Evolutionary conservation across 2,113 vertebrate species (phyloP).

Genomic region (Seriola dumerili): DNA sequence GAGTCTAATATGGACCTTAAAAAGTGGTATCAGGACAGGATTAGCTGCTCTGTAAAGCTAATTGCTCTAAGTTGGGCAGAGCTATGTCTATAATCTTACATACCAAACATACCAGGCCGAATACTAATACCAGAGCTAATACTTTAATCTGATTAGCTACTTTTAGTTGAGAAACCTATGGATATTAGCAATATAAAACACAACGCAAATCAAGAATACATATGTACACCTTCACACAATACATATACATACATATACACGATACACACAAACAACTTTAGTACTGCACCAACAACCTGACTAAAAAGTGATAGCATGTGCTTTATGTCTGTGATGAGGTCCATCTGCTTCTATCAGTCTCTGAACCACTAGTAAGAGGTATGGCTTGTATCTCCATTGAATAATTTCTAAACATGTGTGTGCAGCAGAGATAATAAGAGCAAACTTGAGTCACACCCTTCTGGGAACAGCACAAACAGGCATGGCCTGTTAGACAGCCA

Average conservation of each 20-base stretch:
- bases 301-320: rapidly evolving
- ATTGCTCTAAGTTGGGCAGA: conserved; percentile 46
- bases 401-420: conserved; percentile 19
- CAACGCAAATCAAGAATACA: not conserved
- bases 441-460: conserved; percentile 61
- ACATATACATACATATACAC: no score
- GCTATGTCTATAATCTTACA: conserved; percentile 63
- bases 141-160: conserved; percentile 76
- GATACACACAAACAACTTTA: not conserved
- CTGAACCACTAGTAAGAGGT: not conserved
- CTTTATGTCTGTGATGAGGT: not conserved
- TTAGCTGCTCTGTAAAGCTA: conserved; percentile 35
- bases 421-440: conserved; percentile 53
- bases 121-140: conserved; percentile 19
- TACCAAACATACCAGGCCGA: conserved; percentile 72
- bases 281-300: not conserved
- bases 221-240: not conserved
- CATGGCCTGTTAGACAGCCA: not conserved
- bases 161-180: conserved; percentile 49
- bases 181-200: conserved; percentile 34
- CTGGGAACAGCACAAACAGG: not conserved
- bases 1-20: not conserved
- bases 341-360: not conserved
- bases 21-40: conserved; percentile 14
- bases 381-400: not conserved